Evolutionary conservation across 1,140 invertebrate species (phyloP), one percentile per base, ranked within the genome.

Genomic region (Wasmannia auropunctata): DNA sequence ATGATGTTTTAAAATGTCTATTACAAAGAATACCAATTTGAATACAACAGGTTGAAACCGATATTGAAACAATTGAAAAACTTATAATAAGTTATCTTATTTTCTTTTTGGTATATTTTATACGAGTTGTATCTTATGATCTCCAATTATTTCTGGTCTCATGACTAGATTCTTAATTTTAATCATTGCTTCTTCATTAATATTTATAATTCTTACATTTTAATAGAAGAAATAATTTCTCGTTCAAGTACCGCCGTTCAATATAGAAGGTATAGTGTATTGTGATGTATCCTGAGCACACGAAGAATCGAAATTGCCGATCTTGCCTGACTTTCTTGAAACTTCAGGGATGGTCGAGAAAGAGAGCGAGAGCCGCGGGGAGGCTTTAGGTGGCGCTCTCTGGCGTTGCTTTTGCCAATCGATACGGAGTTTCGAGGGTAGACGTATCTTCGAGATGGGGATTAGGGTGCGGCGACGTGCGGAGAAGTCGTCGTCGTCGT

Each of bases 381-480:
- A 16, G 40, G 56, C 58, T 89, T 56, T 58, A 43, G 80, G 93
- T 92, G 92, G 93, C 93, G 93, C 93, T 56, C 93, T 91, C 94
- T 94, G 76, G 90, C 90, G 93, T 91, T 86, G 49, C 46, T 63
- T 79, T 77, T 62, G 89, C 88, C 93, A 94, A 94, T 94, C 94
- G 92, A 94, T 94, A 94, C 91, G 77, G 37, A 72, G 81, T 88
- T 92, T 90, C 86, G 90, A 89, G 92, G 88, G 91, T 91, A 89
- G 89, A 91, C 91, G 93, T 93, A 93, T 94, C 93, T 94, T 92
- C 90, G 92, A 92, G 92, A 92, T 92, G 91, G 93, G 90, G 93
- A 94, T 94, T 94, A 94, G 94, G 93, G 94, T 92, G 93, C 93
- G 93, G 94, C 92, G 90, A 92, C 92, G 93, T 91, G 89, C 90